Percentiles rank a stretch among this genome's conserved stretches.
These are phyloP conservation scores for Monoplex corrugatus DNA, from an alignment of 2,888 invertebrate genomes.

Conservation along the genomic window DNA sequence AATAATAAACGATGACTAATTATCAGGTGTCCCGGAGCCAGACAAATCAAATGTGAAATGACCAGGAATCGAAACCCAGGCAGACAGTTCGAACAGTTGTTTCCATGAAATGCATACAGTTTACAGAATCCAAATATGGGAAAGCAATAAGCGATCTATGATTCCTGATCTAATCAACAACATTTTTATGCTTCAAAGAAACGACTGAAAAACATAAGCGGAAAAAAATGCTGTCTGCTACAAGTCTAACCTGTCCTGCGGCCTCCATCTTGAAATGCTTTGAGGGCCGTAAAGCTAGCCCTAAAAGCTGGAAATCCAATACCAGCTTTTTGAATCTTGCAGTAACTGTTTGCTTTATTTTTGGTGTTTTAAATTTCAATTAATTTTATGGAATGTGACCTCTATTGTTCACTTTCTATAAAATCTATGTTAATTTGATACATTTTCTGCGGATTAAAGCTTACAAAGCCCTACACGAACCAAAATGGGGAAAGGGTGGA, in stretches of 20 bases:
- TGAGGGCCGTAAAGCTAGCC: neutral
- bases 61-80: conserved; percentile 5
- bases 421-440: conserved; percentile 32
- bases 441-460: neutral
- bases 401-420: neutral
- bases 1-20: conserved; percentile 32
- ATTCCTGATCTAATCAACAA: neutral
- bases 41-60: neutral
- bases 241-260: conserved; percentile 55
- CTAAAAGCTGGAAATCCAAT: neutral
- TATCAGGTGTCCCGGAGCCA: neutral
- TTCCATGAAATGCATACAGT: neutral
- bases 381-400: neutral
- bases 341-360: neutral
- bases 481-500: too few species aligned
- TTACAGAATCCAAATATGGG: neutral
- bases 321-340: neutral
- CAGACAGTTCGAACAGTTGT: neutral
- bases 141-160: too few species aligned
- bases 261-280: conserved; percentile 58
- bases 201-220: neutral
- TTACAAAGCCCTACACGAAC: neutral
- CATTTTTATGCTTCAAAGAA: neutral
- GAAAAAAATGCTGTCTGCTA: conserved; percentile 26
- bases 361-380: neutral